Evolutionary conservation across 2,888 invertebrate genomes (phyloP).

Genomic region (Aplocera efformata): DNA sequence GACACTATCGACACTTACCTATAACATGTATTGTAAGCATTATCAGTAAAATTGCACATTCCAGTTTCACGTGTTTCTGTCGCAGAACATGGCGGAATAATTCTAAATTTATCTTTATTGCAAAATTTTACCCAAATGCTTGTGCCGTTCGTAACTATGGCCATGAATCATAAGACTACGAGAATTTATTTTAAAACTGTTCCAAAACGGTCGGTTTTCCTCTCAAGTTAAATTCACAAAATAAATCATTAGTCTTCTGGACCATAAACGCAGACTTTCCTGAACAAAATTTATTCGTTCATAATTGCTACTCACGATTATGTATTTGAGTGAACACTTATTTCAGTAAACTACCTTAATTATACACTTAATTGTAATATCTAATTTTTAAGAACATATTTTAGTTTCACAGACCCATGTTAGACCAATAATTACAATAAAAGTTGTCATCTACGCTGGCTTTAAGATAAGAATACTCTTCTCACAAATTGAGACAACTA

Average conservation of each 20-base stretch:
- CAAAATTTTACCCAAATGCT: conserved; percentile 4
- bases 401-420: too few relatives aligned
- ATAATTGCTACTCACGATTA: conserved; percentile 18
- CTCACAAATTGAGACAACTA: too few relatives aligned
- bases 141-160: not conserved
- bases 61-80: too few relatives aligned
- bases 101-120: conserved; percentile 1
- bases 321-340: conserved; percentile 3
- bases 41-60: too few relatives aligned
- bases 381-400: too few relatives aligned
- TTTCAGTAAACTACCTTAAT: not conserved
- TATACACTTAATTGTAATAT: too few relatives aligned
- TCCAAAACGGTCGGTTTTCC: conserved; percentile 6
- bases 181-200: conserved; percentile 11
- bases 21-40: too few relatives aligned
- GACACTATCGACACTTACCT: too few relatives aligned
- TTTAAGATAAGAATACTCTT: too few relatives aligned
- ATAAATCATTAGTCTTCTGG: conserved; percentile 22
- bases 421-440: too few relatives aligned
- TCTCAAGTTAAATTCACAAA: conserved; percentile 13
- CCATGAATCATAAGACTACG: conserved; percentile 10
- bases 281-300: conserved; percentile 18
- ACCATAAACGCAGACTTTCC: conserved; percentile 12
- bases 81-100: not conserved
- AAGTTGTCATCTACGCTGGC: too few relatives aligned